Percentiles rank a stretch among this genome's conserved stretches.
These are phyloP conservation scores for Cottoperca gobio DNA, from an alignment of 2,797 vertebrate genomes.

Conservation along the genomic window DNA sequence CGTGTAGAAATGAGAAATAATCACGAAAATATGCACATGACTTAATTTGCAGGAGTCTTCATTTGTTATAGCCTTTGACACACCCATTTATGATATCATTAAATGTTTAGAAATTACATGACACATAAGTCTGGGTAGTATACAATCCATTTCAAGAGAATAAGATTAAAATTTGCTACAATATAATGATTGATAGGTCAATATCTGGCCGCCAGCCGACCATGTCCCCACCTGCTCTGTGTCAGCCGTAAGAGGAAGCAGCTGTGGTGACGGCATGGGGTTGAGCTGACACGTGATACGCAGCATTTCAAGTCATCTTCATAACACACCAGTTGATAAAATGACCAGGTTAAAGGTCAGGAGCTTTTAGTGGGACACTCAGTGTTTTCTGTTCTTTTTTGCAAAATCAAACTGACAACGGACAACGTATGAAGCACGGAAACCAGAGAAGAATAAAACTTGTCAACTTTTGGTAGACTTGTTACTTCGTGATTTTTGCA, in stretches of 20 bases:
- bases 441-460: not conserved
- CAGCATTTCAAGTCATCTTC: slow-evolving; percentile 53
- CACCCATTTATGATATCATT: not conserved
- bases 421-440: not conserved
- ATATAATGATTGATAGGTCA: slow-evolving; percentile 53
- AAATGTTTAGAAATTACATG: not conserved
- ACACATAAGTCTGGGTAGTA: not conserved
- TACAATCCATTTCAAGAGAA: slow-evolving; percentile 34
- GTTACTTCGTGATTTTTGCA: not conserved
- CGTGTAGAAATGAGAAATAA: slow-evolving; percentile 1
- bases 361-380: slow-evolving; percentile 34
- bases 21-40: not conserved
- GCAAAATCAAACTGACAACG: slow-evolving; percentile 3
- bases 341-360: slow-evolving; percentile 42
- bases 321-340: slow-evolving; percentile 48
- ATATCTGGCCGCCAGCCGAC: slow-evolving; percentile 45
- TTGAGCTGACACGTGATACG: slow-evolving; percentile 55
- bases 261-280: slow-evolving; percentile 64
- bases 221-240: slow-evolving; percentile 62
- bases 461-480: not conserved
- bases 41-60: not conserved
- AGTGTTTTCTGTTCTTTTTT: slow-evolving; percentile 12
- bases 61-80: not conserved
- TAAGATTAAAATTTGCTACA: slow-evolving; percentile 29
- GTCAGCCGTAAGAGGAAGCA: slow-evolving; percentile 72